Percentiles rank a stretch among this genome's conserved stretches.
Evolutionary conservation across 2,113 vertebrate genomes (phyloP).

Genomic region (Columbina picui): DNA sequence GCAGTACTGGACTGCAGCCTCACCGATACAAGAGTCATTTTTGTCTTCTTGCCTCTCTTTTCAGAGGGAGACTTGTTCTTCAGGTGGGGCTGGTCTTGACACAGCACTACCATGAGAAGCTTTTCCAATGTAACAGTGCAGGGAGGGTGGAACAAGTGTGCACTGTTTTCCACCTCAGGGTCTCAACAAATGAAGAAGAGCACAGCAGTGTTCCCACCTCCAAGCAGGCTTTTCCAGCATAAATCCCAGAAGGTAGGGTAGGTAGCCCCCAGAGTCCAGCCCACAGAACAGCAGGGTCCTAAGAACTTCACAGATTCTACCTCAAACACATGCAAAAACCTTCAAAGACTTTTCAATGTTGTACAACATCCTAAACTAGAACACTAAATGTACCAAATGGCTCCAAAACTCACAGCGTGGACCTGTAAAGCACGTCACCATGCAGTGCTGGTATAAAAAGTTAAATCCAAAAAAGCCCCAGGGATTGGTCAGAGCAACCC

Average conservation of each 20-base stretch:
- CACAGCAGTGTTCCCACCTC: neutral
- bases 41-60: neutral
- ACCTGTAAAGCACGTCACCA: neutral
- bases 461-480: neutral
- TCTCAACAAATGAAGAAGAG: neutral
- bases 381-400: rapidly evolving
- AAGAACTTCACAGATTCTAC: neutral
- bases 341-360: neutral
- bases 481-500: neutral
- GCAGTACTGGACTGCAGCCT: too few relatives aligned
- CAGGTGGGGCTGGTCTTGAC: neutral
- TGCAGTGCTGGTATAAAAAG: neutral
- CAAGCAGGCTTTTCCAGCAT: neutral
- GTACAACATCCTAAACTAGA: neutral
- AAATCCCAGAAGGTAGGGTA: neutral
- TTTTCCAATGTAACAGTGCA: neutral
- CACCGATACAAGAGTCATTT: neutral
- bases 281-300: neutral
- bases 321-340: neutral
- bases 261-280: neutral
- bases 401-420: neutral
- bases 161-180: neutral
- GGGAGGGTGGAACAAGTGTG: neutral
- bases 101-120: rapidly evolving
- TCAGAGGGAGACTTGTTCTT: neutral